These are phyloP conservation scores for Ennomos erosarius DNA, from an alignment of 2,888 invertebrate genomes.

Conservation along the genomic window DNA sequence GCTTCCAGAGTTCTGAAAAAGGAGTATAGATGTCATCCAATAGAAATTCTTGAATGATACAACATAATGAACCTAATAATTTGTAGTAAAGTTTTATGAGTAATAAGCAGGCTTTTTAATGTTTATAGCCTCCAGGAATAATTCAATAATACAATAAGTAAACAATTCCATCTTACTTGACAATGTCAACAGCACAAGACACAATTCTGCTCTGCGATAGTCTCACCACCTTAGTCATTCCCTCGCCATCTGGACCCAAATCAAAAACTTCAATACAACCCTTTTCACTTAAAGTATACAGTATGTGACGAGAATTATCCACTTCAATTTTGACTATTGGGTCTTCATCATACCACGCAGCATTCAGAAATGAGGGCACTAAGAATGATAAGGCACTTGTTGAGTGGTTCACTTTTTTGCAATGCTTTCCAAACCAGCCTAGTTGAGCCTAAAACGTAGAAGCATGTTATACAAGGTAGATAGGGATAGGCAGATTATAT, in stretches of 20 bases:
- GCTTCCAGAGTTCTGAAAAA: conserved; percentile 92
- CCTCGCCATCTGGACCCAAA: conserved; percentile 91
- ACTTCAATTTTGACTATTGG: conserved; percentile 94
- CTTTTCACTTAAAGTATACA: conserved; percentile 96
- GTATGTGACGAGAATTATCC: conserved; percentile 94
- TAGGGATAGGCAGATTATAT: too few relatives aligned
- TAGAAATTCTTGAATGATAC: too few relatives aligned
- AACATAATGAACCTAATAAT: background rate
- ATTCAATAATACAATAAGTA: too few relatives aligned
- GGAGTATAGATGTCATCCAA: too few relatives aligned
- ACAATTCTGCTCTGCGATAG: conserved; percentile 91
- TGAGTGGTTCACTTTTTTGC: conserved; percentile 97
- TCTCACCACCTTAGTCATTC: conserved; percentile 89
- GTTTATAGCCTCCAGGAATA: too few relatives aligned
- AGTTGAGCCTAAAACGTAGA: conserved; percentile 87
- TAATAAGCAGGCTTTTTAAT: background rate
- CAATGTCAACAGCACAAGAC: conserved; percentile 90
- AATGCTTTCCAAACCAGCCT: conserved; percentile 98
- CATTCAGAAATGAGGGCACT: conserved; percentile 95
- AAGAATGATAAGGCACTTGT: conserved; percentile 94
- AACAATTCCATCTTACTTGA: conserved; percentile 87
- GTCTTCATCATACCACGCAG: conserved; percentile 94
- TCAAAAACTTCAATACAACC: conserved; percentile 96
- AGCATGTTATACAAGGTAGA: too few relatives aligned
- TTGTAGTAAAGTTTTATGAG: background rate